Conservation (phyloP, 2,797 vertebrate genomes). For the Tamandua tetradactyla region DNA sequence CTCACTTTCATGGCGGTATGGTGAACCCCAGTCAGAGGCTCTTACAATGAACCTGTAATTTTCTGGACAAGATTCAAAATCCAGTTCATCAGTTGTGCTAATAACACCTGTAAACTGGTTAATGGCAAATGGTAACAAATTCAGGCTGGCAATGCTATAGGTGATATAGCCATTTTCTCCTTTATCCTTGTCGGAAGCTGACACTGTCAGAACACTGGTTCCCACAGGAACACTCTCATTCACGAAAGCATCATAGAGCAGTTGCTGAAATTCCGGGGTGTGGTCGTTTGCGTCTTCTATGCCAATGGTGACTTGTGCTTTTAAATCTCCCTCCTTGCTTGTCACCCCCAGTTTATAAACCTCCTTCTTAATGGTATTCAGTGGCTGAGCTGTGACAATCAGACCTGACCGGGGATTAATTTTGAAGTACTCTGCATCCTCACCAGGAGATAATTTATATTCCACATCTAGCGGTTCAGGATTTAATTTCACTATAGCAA, state of each 20-base stretch:
- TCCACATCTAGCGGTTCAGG: constrained; percentile 91
- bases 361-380: constrained; percentile 89
- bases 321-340: constrained; percentile 88
- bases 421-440: constrained; percentile 91
- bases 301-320: constrained; percentile 88
- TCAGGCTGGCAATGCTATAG: constrained; percentile 94
- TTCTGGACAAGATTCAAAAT: constrained; percentile 96
- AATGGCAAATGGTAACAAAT: constrained; percentile 92
- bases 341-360: constrained; percentile 90
- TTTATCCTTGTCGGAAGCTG: constrained; percentile 92
- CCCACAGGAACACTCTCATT: constrained; percentile 94
- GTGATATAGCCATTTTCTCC: constrained; percentile 99
- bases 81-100: constrained; percentile 92
- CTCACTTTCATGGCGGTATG: constrained; percentile 96
- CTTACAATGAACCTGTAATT: constrained; percentile 93
- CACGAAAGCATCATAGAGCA: constrained; percentile 91
- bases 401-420: constrained; percentile 93
- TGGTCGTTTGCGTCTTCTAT: constrained; percentile 96
- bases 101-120: constrained; percentile 97
- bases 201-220: constrained; percentile 89
- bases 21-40: constrained; percentile 99
- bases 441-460: constrained; percentile 90
- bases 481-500: constrained; percentile 89
- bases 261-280: constrained; percentile 92
- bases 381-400: constrained; percentile 90